A percentile compares a stretch with the other conserved stretches of the same genome.
These are phyloP conservation scores for Lepeophtheirus salmonis DNA, from an alignment of 1,140 invertebrate species.

Conservation along the genomic window DNA sequence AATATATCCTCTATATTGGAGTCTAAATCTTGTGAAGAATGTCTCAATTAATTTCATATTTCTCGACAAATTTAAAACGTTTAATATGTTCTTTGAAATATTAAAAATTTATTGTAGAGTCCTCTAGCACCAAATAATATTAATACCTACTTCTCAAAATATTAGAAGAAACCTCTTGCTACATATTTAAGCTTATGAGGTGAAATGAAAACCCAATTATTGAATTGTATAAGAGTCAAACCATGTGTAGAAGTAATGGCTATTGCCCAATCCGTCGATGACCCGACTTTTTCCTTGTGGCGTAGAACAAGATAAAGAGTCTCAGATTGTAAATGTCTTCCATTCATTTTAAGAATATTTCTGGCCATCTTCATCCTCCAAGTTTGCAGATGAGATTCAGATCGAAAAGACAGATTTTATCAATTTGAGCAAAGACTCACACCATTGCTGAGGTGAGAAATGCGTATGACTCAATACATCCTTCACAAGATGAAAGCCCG, in stretches of 20 bases:
- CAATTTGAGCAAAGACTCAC: conserved; percentile 43
- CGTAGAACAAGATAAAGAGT: conserved; percentile 41
- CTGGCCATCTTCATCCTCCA: conserved; percentile 59
- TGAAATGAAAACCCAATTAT: conserved; percentile 21
- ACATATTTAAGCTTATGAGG: background rate
- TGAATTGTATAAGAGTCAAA: conserved; percentile 20
- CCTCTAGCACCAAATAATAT: no score
- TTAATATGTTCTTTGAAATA: no score
- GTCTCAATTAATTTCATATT: background rate
- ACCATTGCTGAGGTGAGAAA: conserved; percentile 50
- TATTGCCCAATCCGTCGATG: conserved; percentile 45
- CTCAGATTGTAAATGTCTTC: conserved; percentile 43
- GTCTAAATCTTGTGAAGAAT: background rate
- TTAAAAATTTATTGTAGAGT: no score
- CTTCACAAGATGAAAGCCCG: conserved; percentile 48
- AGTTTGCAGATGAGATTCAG: conserved; percentile 37
- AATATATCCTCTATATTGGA: background rate
- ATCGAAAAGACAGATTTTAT: conserved; percentile 39
- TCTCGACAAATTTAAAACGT: no score
- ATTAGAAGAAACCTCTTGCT: background rate
- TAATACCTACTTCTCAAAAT: background rate
- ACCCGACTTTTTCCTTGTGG: conserved; percentile 25
- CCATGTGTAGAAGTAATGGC: conserved; percentile 36
- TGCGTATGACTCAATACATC: conserved; percentile 55
- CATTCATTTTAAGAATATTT: conserved; percentile 39